Base-by-base conservation (phyloP, 2,113 vertebrate species). In the Asarcornis scutulata region DNA sequence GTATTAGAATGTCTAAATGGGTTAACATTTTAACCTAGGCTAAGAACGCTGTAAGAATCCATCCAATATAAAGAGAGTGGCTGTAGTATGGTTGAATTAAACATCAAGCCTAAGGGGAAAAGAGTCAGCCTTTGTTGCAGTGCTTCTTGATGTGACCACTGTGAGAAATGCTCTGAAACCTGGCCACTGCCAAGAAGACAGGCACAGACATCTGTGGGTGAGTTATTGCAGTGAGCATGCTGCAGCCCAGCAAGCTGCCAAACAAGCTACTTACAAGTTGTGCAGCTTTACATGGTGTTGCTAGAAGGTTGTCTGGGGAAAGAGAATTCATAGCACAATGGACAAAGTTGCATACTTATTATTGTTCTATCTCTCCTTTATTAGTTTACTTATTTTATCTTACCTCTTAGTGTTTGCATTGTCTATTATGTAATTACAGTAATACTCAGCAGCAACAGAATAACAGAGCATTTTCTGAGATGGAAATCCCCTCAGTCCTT, bases 241-340 rank as follows among this genome's bases (percentile, higher is more conserved):
- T 82, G 78, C 44, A 80, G 72, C 29, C 83, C 83, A 91, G 50
- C n/a, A 79, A 91, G 75, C 79, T 94, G 72, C 82, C 75, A 73
- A 27, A 76, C 48, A 85, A 88, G 50, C 13, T 90, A 55, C 88
- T 11, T 42, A 48, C 17, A 83, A 77, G 50, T 58, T 85, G 26
- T 85, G 79, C 91, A 92, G 56, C 53, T 91, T 95, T 89, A 69
- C 25, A 21, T 48, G 31, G 38, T 40, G 13, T 2, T 50, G 18
- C 44, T 83, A 75, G 56, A 74, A 84, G 9, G 21, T 5, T 64
- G 7, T 1, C 1, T 55, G 9, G 11, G 14, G 31, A 91, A 77
- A 73, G 17, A 69, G 17, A 81, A 6, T 22, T 52, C 9, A 8
- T 15, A 48, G 20, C 7, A 62, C 44, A 44, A 13, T 11, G 23